Base-by-base conservation (phyloP, 2,113 vertebrate species). In the Oceanites oceanicus region DNA sequence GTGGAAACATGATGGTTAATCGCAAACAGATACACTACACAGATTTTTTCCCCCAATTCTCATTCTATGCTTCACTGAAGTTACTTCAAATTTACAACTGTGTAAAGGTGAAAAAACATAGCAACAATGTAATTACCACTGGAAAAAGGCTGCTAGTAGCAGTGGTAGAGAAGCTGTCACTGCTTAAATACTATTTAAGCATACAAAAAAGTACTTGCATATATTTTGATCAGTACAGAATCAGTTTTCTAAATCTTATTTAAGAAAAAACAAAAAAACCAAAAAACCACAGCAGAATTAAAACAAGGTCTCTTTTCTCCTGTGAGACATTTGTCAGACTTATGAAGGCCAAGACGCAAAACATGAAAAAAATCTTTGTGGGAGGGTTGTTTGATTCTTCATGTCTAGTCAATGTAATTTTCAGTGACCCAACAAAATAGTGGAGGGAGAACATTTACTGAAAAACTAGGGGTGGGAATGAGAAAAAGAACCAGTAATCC, bases 1-100 rank as follows among this genome's bases (percentile, higher is more conserved):
- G 97, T 98, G 98, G 98, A 98, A 98, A 96, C 97, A 94, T 83
- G 98, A 98, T 90, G 91, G 96, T 93, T 98, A 98, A 98, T 98
- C 86, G 25, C 98, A 98, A 98, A 98, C 98, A 98, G 98, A 98
- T 97, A 97, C 75, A 92, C 97, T 89, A 83, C 90, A 94, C 80
- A 82, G 88, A 86, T 84, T 94, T 94, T 94, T 59, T 88, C 73
- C 88, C 59, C 68, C 78, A 81, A 19, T 71, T 95, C 88, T 95
- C 68, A 75, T 95, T 95, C 61, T 94, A 75, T 86, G 95, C 81
- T 96, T 95, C 97, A 92, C 70, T 95, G 82, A 95, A 96, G 93
- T 96, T 77, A 93, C 91, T 96, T 95, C 52, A 96, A 78, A 81
- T 94, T 98, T 96, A 81, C 42, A 92, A 76, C 55, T 38, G 47